A percentile compares a stretch with the other conserved stretches of the same genome.
Evolutionary conservation across 2,888 invertebrate species (phyloP).

Genomic region (Thymelicus acteon): DNA sequence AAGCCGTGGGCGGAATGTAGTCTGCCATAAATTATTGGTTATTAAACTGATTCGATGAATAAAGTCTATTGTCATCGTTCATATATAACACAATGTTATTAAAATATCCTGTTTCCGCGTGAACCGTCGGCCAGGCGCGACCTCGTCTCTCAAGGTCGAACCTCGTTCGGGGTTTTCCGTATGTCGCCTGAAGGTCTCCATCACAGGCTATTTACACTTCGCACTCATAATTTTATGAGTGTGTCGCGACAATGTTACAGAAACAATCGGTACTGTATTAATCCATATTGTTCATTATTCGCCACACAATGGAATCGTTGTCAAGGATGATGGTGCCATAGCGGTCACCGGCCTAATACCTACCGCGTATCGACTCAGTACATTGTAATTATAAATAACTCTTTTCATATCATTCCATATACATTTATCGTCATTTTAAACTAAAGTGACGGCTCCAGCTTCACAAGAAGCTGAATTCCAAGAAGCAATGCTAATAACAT

Average conservation of each 20-base stretch:
- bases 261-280: slow-evolving; percentile 33
- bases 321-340: slow-evolving; percentile 20
- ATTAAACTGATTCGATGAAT: slow-evolving; percentile 31
- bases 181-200: slow-evolving; percentile 69
- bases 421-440: neutral
- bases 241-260: slow-evolving; percentile 16
- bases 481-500: slow-evolving; percentile 1
- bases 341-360: slow-evolving; percentile 4
- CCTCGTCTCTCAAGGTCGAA: slow-evolving; percentile 67
- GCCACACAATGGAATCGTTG: slow-evolving; percentile 31
- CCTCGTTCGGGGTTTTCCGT: slow-evolving; percentile 70
- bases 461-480: neutral
- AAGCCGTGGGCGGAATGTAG: neutral
- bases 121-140: slow-evolving; percentile 55
- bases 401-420: neutral
- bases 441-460: neutral
- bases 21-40: neutral
- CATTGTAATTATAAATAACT: slow-evolving; percentile 2
- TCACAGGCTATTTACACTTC: slow-evolving; percentile 63
- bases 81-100: slow-evolving; percentile 44
- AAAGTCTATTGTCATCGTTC: slow-evolving; percentile 39
- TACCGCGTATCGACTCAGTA: neutral
- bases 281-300: slow-evolving; percentile 33
- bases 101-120: slow-evolving; percentile 62
- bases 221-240: slow-evolving; percentile 28